These are phyloP conservation scores for Poliocrania exsul DNA, from an alignment of 2,797 vertebrate genomes.

Conservation along the genomic window DNA sequence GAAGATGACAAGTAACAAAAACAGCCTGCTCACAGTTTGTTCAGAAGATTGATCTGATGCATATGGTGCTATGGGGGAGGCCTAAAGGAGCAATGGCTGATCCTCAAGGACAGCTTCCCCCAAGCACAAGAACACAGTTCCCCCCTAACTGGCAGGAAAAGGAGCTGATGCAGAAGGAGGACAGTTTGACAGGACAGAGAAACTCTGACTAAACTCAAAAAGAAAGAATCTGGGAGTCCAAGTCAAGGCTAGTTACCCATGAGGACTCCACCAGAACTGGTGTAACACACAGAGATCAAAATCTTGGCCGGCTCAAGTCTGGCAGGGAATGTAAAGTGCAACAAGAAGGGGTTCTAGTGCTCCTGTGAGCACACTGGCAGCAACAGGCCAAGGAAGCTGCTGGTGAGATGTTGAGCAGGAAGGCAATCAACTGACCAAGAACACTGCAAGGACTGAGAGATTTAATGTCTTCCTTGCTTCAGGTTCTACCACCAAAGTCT, in stretches of 20 bases:
- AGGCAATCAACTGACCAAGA: neutral
- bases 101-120: neutral
- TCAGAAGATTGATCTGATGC: neutral
- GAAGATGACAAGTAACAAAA: neutral
- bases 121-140: neutral
- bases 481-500: neutral
- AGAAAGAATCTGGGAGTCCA: neutral
- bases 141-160: neutral
- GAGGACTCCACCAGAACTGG: neutral
- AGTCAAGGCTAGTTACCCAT: neutral
- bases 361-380: neutral
- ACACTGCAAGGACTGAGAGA: neutral
- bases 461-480: neutral
- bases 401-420: neutral
- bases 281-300: neutral
- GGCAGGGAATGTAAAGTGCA: neutral
- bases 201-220: neutral
- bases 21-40: neutral
- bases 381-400: neutral
- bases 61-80: rapidly evolving
- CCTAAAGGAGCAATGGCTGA: neutral
- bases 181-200: neutral
- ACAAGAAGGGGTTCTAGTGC: neutral
- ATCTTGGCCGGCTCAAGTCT: neutral
- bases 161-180: neutral